Evolutionary conservation across 2,888 invertebrate genomes (phyloP).

Genomic region (Trilocha varians): DNA sequence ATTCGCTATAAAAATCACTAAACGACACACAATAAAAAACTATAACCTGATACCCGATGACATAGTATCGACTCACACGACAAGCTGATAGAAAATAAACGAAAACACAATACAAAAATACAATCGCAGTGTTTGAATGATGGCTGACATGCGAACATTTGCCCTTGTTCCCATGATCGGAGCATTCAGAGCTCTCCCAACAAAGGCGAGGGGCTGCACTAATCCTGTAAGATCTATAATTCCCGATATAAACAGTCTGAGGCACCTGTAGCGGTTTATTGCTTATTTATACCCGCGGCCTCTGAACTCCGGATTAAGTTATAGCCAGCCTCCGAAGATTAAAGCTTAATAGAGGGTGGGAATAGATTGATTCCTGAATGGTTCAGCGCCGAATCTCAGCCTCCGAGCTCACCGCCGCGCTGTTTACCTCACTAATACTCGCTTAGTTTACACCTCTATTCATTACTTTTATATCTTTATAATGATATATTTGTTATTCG

Average conservation of each 20-base stretch:
- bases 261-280: conserved; percentile 68
- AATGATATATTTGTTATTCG: neutral
- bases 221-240: conserved; percentile 41
- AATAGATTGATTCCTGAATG: conserved; percentile 68
- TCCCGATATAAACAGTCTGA: conserved; percentile 44
- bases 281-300: conserved; percentile 65
- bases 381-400: conserved; percentile 44
- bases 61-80: conserved; percentile 44
- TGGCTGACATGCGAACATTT: conserved; percentile 55
- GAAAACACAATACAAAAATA: conserved; percentile 35
- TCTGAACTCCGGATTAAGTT: conserved; percentile 69
- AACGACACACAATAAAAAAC: conserved; percentile 8
- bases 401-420: conserved; percentile 17
- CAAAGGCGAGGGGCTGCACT: conserved; percentile 10
- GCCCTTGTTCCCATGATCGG: conserved; percentile 52
- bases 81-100: conserved; percentile 38
- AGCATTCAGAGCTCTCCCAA: conserved; percentile 9
- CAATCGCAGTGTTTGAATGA: conserved; percentile 49
- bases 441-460: neutral
- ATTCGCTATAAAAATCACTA: conserved; percentile 8
- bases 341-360: conserved; percentile 63
- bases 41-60: conserved; percentile 24
- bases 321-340: conserved; percentile 68
- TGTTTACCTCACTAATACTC: conserved; percentile 10
- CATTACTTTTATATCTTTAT: neutral